phyloP scores from a whole-genome alignment of 1,140 invertebrate species.

The Neodiprion pinetum region DNA sequence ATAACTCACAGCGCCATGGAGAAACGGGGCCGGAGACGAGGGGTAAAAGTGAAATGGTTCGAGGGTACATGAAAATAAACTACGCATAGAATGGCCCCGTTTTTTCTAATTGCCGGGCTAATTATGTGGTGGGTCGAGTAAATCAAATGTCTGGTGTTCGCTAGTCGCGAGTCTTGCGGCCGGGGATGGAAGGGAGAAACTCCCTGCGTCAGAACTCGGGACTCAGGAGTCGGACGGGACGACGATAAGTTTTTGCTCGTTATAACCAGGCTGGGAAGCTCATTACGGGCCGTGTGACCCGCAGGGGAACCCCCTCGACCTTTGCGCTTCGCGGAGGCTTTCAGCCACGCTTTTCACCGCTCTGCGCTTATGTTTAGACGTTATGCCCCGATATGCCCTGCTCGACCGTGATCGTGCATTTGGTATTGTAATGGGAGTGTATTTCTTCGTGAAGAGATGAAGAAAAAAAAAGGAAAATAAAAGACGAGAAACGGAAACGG shows the following conservation, averaged over 20 bases:
- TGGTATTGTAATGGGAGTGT: no score
- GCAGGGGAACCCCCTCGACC: conserved; percentile 31
- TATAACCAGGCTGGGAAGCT: conserved; percentile 44
- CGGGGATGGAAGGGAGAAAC: neutral
- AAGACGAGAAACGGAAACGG: no score
- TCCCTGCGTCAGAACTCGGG: neutral
- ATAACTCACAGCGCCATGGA: no score
- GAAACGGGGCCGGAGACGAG: no score
- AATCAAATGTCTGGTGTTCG: conserved; percentile 31
- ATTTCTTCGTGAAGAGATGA: no score
- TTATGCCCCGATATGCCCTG: no score
- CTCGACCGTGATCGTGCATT: no score
- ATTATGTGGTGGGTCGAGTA: conserved; percentile 36
- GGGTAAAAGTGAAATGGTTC: no score
- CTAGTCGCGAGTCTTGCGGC: neutral
- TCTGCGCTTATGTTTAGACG: no score
- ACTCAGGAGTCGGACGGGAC: conserved; percentile 36
- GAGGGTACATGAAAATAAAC: no score
- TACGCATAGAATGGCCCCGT: neutral
- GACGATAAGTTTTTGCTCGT: conserved; percentile 52
- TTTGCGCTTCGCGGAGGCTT: conserved; percentile 35
- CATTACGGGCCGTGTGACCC: conserved; percentile 34
- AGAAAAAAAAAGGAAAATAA: no score
- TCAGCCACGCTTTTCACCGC: conserved; percentile 5
- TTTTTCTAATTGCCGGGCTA: conserved; percentile 17